Conservation (phyloP, 2,888 invertebrate species). For the Leptinotarsa tumamoca region DNA sequence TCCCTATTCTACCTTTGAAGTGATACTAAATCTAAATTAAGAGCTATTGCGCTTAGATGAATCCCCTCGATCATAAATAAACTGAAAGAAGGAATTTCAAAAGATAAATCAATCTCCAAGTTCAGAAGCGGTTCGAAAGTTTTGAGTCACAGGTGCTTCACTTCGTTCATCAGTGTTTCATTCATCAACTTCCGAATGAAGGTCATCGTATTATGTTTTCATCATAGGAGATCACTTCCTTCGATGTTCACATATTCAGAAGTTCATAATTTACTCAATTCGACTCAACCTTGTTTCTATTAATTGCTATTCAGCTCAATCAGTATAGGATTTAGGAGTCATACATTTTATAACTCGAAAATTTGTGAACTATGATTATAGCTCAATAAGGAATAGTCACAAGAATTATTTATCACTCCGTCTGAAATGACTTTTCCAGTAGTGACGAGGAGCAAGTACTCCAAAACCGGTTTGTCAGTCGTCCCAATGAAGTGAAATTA, state of each 20-base stretch:
- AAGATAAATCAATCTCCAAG: constrained; percentile 10
- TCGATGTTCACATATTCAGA: neutral
- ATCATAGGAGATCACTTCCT: neutral
- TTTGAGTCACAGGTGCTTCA: constrained; percentile 7
- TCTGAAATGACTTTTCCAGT: too few species aligned
- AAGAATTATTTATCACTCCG: too few species aligned
- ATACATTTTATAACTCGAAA: too few species aligned
- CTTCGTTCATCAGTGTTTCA: neutral
- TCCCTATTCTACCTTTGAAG: neutral
- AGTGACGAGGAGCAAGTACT: too few species aligned
- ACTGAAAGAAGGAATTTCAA: neutral
- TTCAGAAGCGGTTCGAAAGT: constrained; percentile 11
- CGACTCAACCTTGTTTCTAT: neutral
- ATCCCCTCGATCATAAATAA: constrained; percentile 6
- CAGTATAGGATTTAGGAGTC: too few species aligned
- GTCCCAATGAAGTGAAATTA: too few species aligned
- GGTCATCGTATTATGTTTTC: neutral
- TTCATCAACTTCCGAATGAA: neutral
- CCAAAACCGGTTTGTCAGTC: too few species aligned
- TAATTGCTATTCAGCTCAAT: neutral
- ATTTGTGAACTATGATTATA: too few species aligned
- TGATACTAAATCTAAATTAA: constrained; percentile 11
- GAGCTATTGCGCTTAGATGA: neutral
- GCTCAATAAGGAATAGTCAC: too few species aligned
- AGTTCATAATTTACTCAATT: neutral